Evolutionary conservation across 2,113 vertebrate genomes (phyloP).

Genomic region (Tyto alba): DNA sequence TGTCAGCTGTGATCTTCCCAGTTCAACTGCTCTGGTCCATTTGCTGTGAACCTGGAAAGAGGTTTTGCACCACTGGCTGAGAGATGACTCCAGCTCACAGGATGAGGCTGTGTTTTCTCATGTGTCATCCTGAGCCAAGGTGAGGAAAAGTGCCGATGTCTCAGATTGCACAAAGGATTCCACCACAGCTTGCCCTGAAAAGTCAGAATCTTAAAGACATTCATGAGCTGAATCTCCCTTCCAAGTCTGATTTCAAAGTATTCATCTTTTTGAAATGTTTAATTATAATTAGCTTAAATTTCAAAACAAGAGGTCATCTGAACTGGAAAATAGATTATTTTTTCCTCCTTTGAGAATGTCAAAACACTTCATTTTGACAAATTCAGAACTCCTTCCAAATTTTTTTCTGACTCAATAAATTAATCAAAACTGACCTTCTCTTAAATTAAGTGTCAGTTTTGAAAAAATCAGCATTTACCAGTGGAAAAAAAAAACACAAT

Average conservation of each 20-base stretch:
- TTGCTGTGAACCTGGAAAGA: background rate
- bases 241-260: background rate
- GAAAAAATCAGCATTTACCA: slow-evolving; percentile 34
- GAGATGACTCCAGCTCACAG: background rate
- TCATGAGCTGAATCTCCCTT: background rate
- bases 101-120: rapidly evolving
- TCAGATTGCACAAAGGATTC: background rate
- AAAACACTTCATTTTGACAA: slow-evolving; percentile 47
- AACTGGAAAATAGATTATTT: slow-evolving; percentile 29
- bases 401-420: slow-evolving; percentile 21
- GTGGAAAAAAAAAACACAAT: background rate
- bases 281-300: slow-evolving; percentile 37
- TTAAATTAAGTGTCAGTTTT: slow-evolving; percentile 6
- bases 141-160: background rate
- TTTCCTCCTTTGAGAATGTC: background rate
- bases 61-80: background rate
- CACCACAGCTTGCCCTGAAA: background rate
- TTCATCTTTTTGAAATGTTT: slow-evolving; percentile 13
- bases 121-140: background rate
- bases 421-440: background rate
- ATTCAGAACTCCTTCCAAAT: slow-evolving; percentile 5
- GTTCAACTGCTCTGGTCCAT: background rate
- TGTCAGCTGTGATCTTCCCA: background rate
- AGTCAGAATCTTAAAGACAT: background rate
- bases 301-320: slow-evolving; percentile 33